phyloP scores from a whole-genome alignment of 2,113 vertebrate genomes.

The Phrynocephalus versicolor region DNA sequence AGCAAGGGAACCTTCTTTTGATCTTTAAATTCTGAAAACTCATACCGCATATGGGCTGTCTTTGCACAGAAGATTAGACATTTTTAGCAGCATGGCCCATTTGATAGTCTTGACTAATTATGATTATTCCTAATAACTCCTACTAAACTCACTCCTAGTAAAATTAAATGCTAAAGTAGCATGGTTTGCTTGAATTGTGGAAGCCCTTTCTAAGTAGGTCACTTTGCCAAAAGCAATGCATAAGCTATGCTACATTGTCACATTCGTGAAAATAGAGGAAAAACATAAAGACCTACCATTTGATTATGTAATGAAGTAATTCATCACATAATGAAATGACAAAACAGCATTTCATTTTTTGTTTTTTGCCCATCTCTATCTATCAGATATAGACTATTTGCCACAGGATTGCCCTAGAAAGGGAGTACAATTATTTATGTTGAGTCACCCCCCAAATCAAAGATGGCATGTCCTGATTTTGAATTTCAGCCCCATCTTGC shows the following conservation, averaged over 20 bases:
- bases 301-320: too few species aligned
- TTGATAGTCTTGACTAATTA: neutral
- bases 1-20: neutral
- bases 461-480: neutral
- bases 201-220: conserved; percentile 57
- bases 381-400: too few species aligned
- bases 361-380: too few species aligned
- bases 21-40: conserved; percentile 7
- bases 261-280: neutral
- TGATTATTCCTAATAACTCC: conserved; percentile 14
- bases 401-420: neutral
- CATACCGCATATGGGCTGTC: neutral
- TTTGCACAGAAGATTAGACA: neutral
- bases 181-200: conserved; percentile 39
- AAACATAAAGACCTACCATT: neutral
- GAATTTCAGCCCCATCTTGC: neutral
- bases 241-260: conserved; percentile 31
- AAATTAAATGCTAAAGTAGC: conserved; percentile 22
- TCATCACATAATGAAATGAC: too few species aligned
- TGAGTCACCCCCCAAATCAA: neutral
- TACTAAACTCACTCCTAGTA: conserved; percentile 7
- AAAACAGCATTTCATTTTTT: too few species aligned
- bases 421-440: neutral
- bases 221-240: conserved; percentile 42
- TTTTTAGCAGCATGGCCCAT: neutral